Evolutionary conservation across 2,888 invertebrate genomes (phyloP).

Genomic region (Polymixis lichenea): DNA sequence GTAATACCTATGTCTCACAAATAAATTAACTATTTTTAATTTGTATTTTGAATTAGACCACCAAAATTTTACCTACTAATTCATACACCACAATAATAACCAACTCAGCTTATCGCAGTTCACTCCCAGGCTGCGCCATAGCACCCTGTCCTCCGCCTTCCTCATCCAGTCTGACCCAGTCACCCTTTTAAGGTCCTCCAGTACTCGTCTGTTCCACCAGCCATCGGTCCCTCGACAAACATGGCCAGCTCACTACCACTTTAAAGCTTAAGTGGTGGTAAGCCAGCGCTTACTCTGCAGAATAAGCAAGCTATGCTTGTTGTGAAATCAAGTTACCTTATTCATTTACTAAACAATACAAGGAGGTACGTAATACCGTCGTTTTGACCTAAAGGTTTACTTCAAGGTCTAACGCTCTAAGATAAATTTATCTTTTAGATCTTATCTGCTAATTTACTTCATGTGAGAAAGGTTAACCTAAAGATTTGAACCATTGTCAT

Average conservation of each 20-base stretch:
- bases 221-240: too few relatives aligned
- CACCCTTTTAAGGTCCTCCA: background rate
- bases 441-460: constrained; percentile 7
- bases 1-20: background rate
- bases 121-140: background rate
- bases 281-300: too few relatives aligned
- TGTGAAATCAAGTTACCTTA: background rate
- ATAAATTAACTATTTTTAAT: background rate
- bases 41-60: background rate
- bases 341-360: background rate
- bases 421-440: background rate
- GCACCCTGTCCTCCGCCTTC: too few relatives aligned
- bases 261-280: too few relatives aligned
- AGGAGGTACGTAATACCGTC: background rate
- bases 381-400: background rate
- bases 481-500: background rate
- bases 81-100: too few relatives aligned
- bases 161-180: too few relatives aligned
- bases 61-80: background rate
- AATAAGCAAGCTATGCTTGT: background rate
- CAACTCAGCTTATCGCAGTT: background rate
- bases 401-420: background rate
- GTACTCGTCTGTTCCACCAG: background rate
- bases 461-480: background rate
- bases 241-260: too few relatives aligned